These are phyloP conservation scores for Amblyraja radiata DNA, from an alignment of 2,797 vertebrate genomes.

Conservation along the genomic window DNA sequence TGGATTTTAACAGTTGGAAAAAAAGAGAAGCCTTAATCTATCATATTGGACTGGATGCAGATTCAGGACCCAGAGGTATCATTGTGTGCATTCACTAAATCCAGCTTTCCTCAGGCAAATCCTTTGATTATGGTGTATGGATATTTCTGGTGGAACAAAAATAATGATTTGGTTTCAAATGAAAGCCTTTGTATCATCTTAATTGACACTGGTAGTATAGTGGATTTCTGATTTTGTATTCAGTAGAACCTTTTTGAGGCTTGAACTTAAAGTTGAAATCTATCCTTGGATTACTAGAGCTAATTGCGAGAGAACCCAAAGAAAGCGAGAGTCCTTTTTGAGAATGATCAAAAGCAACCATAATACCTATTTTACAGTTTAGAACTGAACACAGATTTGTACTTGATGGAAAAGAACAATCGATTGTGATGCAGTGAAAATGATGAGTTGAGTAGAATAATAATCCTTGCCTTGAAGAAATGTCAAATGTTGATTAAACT, in stretches of 20 bases:
- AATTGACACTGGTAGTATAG: not conserved
- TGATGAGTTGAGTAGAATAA: constrained; percentile 8
- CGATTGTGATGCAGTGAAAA: not conserved
- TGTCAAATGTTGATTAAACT: not conserved
- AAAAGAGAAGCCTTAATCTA: not conserved
- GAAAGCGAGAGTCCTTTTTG: not conserved
- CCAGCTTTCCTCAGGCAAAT: not conserved
- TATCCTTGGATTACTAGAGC: not conserved
- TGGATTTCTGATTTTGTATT: not conserved
- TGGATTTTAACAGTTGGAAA: not conserved
- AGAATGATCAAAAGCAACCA: not conserved
- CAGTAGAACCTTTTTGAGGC: not conserved
- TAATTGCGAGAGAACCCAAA: not conserved
- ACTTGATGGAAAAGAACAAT: constrained; percentile 14
- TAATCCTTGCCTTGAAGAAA: constrained; percentile 15
- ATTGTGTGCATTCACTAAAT: not conserved
- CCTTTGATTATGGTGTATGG: not conserved
- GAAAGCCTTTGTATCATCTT: not conserved
- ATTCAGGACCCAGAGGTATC: not conserved
- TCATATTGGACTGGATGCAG: constrained; percentile 14
- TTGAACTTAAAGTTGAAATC: not conserved
- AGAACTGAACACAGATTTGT: not conserved
- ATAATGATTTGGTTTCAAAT: constrained; percentile 9
- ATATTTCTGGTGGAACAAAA: not conserved
- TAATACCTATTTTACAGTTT: not conserved